Percentiles rank a stretch among this genome's conserved stretches.
These are phyloP conservation scores for Dolichomitus sp. DNA, from an alignment of 2,888 invertebrate species.

Conservation along the genomic window DNA sequence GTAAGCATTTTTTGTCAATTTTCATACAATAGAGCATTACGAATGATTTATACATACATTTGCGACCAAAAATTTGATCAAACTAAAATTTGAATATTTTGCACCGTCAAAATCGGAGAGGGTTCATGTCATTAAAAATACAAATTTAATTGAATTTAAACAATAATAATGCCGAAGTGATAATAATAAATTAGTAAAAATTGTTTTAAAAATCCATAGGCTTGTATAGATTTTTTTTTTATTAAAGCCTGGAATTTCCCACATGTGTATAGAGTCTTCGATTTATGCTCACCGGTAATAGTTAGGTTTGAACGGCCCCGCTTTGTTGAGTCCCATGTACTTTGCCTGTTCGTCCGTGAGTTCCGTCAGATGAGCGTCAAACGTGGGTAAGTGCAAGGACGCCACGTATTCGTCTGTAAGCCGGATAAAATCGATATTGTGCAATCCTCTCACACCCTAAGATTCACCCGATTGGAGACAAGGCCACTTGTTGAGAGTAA, in stretches of 20 bases:
- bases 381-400: constrained; percentile 97
- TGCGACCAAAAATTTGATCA: too few species aligned
- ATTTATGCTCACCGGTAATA: constrained; percentile 93
- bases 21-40: background rate
- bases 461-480: background rate
- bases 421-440: constrained; percentile 54
- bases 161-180: too few species aligned
- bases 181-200: too few species aligned
- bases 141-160: too few species aligned
- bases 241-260: background rate
- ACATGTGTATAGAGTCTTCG: background rate
- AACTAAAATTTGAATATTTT: too few species aligned
- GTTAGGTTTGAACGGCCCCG: constrained; percentile 99
- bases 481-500: background rate
- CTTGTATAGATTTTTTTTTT: too few species aligned
- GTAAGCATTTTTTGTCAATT: constrained; percentile 85
- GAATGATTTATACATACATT: too few species aligned
- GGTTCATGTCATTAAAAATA: too few species aligned
- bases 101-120: too few species aligned
- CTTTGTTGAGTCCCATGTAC: constrained; percentile 98
- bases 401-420: constrained; percentile 98
- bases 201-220: too few species aligned
- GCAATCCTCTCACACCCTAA: constrained; percentile 9
- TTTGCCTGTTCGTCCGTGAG: constrained; percentile 98
- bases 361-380: constrained; percentile 99